Base-by-base conservation (phyloP, 1,140 invertebrate genomes). In the Lordiphosa clarofinis region DNA sequence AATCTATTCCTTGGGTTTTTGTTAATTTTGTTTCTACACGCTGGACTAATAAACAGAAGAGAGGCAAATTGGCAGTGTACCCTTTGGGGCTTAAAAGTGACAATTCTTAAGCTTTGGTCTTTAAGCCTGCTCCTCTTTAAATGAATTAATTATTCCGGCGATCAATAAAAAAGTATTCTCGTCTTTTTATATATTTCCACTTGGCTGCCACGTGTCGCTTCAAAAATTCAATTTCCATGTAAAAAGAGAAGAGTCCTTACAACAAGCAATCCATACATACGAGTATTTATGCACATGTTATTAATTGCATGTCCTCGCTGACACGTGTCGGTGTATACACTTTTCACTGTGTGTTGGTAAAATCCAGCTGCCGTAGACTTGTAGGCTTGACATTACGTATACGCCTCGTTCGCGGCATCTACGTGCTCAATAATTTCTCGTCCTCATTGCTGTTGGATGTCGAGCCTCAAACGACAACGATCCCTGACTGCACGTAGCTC, bases 271-370 rank as follows among this genome's bases (percentile, higher is more conserved):
- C 49, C 48, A 48, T 9, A 33, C n/a, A 35, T 13, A 35, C 9
- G 31, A 13, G 37, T 56, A 55, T 66, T 61, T 70, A 60, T 79
- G 74, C 59, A 61, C 54, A 71, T 64, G 67, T 59, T 70, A 70
- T 71, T 81, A 81, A 81, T 82, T 79, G 75, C 66, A 72, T 61
- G 60, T 56, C 53, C 53, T 61, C 55, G 47, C 15, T 21, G 31
- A 63, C 55, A 67, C 50, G 10, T 15, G 11, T 36, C n/a, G 36
- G 21, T 46, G 10, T 48, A 31, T 48, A 11, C 13, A 31, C n/a
- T 37, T 49, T 15, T 49, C 28, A 37, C 13, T 49, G 31, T 49
- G 33, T 35, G 33, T 35, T 36, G 21, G 35, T 38, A 24, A 66
- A 63, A 33, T 11, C 36, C 35, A 67, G 33, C 43, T 21, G 56